Evolutionary conservation across 2,797 vertebrate species (phyloP).

Genomic region (Clarias fuscus): DNA sequence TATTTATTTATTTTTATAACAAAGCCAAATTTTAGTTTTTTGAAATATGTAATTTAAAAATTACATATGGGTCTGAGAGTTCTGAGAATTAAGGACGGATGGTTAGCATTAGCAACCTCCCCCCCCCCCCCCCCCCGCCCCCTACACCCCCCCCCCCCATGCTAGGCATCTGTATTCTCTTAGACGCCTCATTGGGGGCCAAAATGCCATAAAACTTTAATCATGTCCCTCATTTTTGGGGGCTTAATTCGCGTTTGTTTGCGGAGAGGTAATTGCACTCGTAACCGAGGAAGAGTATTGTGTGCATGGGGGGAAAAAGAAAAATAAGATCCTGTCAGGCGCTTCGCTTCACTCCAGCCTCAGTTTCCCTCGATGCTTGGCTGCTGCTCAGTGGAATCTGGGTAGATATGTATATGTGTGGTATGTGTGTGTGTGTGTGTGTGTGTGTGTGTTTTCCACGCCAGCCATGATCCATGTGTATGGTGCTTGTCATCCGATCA

Average conservation of each 20-base stretch:
- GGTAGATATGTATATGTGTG: conserved; percentile 15
- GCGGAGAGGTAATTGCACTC: conserved; percentile 62
- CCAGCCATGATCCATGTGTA: conserved; percentile 32
- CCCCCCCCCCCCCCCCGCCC: background rate
- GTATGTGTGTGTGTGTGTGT: too few species aligned
- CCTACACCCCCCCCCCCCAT: background rate
- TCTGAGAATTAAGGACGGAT: conserved; percentile 38
- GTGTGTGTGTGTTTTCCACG: conserved; percentile 10
- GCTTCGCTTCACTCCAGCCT: background rate
- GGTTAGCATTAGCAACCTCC: conserved; percentile 47
- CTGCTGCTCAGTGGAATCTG: conserved; percentile 9
- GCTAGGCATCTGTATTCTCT: conserved; percentile 67
- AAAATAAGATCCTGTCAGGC: conserved; percentile 42
- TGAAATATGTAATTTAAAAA: background rate
- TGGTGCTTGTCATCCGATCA: conserved; percentile 40
- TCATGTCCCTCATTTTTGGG: conserved; percentile 55
- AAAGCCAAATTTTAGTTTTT: background rate
- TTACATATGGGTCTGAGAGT: conserved; percentile 3
- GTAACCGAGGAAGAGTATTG: conserved; percentile 44
- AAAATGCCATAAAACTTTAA: conserved; percentile 68
- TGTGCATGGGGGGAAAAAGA: conserved; percentile 28
- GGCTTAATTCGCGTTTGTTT: conserved; percentile 62
- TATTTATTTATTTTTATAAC: background rate
- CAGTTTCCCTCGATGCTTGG: conserved; percentile 22
- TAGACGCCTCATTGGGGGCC: conserved; percentile 64